Conservation (phyloP, 64 coral and sea anemone species). For the Actinia equina region DNA sequence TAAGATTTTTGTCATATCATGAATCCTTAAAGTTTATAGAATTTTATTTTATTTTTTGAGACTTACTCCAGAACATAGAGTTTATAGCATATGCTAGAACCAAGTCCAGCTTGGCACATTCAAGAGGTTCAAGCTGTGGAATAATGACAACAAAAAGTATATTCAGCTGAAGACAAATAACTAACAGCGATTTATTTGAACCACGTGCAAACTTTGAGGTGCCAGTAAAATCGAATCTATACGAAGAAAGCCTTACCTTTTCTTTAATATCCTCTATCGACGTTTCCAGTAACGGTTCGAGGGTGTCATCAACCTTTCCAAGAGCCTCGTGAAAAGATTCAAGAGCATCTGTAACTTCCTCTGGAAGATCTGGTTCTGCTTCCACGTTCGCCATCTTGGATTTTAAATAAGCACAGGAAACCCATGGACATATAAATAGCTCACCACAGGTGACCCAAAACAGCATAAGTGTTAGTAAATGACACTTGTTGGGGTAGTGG, state of each 20-base stretch:
- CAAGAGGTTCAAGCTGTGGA: conserved; percentile 62
- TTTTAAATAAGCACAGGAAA: neutral
- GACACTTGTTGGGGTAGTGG: no score
- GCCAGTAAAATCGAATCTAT: neutral
- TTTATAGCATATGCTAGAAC: conserved; percentile 92
- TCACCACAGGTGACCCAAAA: neutral
- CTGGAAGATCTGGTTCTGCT: conserved; percentile 75
- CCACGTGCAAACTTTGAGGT: neutral
- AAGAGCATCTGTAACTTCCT: conserved; percentile 83
- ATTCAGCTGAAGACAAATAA: neutral
- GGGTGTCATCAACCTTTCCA: conserved; percentile 83
- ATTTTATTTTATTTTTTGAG: no score
- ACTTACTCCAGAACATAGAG: conserved; percentile 99
- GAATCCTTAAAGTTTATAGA: no score
- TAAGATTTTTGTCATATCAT: no score
- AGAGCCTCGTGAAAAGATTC: conserved; percentile 81
- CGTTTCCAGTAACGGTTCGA: conserved; percentile 66
- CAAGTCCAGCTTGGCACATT: conserved; percentile 88
- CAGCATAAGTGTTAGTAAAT: no score
- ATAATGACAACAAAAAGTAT: neutral
- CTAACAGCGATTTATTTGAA: neutral
- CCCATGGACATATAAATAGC: neutral
- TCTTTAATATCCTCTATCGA: conserved; percentile 68
- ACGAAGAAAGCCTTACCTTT: conserved; percentile 41
- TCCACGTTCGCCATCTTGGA: conserved; percentile 80